phyloP scores from a whole-genome alignment of 1,140 invertebrate genomes.

The Aradophagus sp. region DNA sequence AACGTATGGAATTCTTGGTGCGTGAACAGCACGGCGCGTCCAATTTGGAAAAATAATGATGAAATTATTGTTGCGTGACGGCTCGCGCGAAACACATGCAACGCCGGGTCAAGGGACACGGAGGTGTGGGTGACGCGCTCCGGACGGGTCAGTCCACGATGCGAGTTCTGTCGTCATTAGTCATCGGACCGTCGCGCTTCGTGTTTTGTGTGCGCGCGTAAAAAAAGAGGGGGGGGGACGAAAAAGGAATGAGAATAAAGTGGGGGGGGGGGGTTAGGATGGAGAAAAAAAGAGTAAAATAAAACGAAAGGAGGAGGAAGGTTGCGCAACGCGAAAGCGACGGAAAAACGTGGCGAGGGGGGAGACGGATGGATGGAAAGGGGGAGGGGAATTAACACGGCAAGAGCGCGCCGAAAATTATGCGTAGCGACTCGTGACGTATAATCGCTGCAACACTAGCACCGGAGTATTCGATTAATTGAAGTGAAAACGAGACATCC shows the following conservation, averaged over 20 bases:
- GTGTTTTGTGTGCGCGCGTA: slow-evolving; percentile 29
- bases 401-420: slow-evolving; percentile 35
- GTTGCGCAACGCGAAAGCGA: slow-evolving; percentile 27
- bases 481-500: slow-evolving; percentile 50
- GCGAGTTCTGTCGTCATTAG: slow-evolving; percentile 70
- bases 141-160: slow-evolving; percentile 60
- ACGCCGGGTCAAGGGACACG: slow-evolving; percentile 44
- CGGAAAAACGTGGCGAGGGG: slow-evolving; percentile 9
- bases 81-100: slow-evolving; percentile 64
- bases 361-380: neutral
- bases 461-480: slow-evolving; percentile 50
- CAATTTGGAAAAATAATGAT: slow-evolving; percentile 76
- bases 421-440: slow-evolving; percentile 50
- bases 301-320: slow-evolving; percentile 1
- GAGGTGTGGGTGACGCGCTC: slow-evolving; percentile 31
- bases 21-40: slow-evolving; percentile 69
- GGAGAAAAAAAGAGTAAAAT: neutral
- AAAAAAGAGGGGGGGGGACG: slow-evolving; percentile 8
- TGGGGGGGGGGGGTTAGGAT: neutral
- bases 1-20: slow-evolving; percentile 67
- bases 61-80: slow-evolving; percentile 75
- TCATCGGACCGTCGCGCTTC: slow-evolving; percentile 61
- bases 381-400: too few species aligned
- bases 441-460: slow-evolving; percentile 47
- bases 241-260: too few species aligned